Conservation (phyloP, 1,140 invertebrate genomes). For the Lanistes nyassanus region DNA sequence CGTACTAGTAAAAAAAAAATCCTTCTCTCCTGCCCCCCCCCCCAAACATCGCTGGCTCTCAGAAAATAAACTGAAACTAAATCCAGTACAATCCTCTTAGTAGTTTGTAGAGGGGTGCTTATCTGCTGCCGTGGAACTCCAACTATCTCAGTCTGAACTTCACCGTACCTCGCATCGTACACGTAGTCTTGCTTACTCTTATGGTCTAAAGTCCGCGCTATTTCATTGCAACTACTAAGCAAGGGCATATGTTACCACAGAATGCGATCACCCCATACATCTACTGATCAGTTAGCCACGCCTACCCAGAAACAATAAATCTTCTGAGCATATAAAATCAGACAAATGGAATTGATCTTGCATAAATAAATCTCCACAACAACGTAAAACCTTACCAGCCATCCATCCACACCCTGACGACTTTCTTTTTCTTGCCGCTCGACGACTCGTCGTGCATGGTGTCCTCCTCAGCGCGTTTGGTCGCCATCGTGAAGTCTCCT, state of each 20-base stretch:
- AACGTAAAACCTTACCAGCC: conserved; percentile 44
- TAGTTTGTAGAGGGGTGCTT: no score
- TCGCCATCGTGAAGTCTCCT: conserved; percentile 29
- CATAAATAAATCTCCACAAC: not conserved
- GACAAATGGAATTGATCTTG: not conserved
- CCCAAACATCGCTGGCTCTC: no score
- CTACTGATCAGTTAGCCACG: not conserved
- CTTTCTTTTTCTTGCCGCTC: conserved; percentile 44
- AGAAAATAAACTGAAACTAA: no score
- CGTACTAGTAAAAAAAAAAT: no score
- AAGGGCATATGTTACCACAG: not conserved
- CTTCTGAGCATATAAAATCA: not conserved
- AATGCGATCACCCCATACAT: not conserved
- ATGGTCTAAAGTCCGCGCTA: not conserved
- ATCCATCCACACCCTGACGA: conserved; percentile 54
- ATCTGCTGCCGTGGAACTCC: no score
- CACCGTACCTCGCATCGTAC: no score
- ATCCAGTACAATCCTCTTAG: no score
- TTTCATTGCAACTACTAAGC: not conserved
- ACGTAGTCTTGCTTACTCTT: no score
- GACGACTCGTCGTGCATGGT: conserved; percentile 22
- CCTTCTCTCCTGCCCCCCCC: no score
- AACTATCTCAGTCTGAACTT: no score
- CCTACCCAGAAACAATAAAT: not conserved
- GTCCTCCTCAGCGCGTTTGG: conserved; percentile 25